Conservation (phyloP, 2,113 vertebrate species). For the Cottus gobio region DNA sequence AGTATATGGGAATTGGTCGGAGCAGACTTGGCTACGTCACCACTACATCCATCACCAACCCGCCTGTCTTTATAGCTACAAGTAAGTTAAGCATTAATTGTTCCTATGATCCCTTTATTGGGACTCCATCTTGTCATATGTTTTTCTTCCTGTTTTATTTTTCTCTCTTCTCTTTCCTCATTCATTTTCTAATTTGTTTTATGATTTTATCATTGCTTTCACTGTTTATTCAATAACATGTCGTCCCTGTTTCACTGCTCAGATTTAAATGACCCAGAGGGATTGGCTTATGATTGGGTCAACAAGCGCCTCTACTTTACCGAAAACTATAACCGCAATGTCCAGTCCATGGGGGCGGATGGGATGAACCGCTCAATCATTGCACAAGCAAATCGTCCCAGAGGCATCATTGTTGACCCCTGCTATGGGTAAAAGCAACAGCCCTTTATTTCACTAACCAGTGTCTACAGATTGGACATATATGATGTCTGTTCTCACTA, state of each 20-base stretch:
- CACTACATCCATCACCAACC: conserved; percentile 74
- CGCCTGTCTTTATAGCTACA: conserved; percentile 83
- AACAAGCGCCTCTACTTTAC: conserved; percentile 92
- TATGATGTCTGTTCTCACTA: background rate
- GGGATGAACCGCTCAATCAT: conserved; percentile 87
- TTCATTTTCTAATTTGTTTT: background rate
- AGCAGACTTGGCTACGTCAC: conserved; percentile 89
- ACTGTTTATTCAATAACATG: background rate
- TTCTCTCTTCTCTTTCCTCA: background rate
- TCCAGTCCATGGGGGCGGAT: conserved; percentile 89
- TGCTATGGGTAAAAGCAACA: conserved; percentile 89
- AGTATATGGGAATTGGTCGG: conserved; percentile 75
- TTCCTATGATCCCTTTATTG: background rate
- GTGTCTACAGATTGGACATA: background rate
- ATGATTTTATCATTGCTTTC: background rate
- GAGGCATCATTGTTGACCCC: conserved; percentile 90
- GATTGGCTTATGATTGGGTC: conserved; percentile 95
- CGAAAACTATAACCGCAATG: conserved; percentile 86
- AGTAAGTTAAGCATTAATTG: conserved; percentile 76
- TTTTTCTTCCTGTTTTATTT: background rate
- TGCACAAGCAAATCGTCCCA: conserved; percentile 85
- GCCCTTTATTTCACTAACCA: background rate
- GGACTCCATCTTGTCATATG: background rate
- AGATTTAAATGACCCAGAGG: conserved; percentile 89
- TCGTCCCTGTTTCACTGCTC: conserved; percentile 16